Base-by-base conservation (phyloP, 2,797 vertebrate genomes). In the Brachyrhaphis roseni region DNA sequence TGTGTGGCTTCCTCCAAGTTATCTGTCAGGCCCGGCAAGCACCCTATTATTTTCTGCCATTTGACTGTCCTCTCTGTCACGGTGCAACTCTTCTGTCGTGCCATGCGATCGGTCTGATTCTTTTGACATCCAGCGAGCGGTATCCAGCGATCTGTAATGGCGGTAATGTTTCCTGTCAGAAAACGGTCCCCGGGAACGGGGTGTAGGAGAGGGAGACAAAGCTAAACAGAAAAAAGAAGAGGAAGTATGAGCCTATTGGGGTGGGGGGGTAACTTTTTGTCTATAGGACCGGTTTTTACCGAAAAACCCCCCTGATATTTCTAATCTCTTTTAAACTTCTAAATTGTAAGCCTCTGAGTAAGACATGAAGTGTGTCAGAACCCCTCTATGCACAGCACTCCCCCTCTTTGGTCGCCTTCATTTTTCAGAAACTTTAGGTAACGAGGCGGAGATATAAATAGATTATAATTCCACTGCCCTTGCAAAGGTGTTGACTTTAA, bases 41-140 rank as follows among this genome's bases (percentile, higher is more conserved):
- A 90, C 84, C 92, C 91, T 92, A 91, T 95, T 95, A 94, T 95
- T 94, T 94, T 90, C 88, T 90, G 86, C 92, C 92, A 93, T 95
- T 93, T 94, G 88, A 94, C 93, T 93, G 91, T 92, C 91, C 93
- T 89, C 79, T 81, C 86, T 86, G 87, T 91, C 89, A 88, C 81
- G 59, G 88, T 82, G 89, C 86, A 89, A 90, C 92, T 90, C 89
- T 93, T 90, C 89, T 89, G 84, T 84, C 81, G 82, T 84, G 78
- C 90, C 86, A 89, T 88, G 88, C 92, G 92, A 95, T 95, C 93
- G 94, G 86, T 95, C 91, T 83, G 91, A 88, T 90, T 91, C 91
- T 86, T 94, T 86, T 94, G 94, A 93, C 94, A 92, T 90, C 87
- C 78, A 83, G 85, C 41, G 84, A 94, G 85, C 87, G 84, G 75